Conservation (phyloP, 2,113 vertebrate genomes). For the human (Homo sapiens) region GRCh38 chr3:103370501-103371000, state of each 20-base stretch:
- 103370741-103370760: not conserved
- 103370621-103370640: too few relatives aligned
- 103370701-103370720: too few relatives aligned
- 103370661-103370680: rapidly evolving
- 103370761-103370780: rapidly evolving
- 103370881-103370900: not conserved
- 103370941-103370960: conserved; percentile 75
- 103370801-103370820: not conserved
- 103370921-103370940: conserved; percentile 59
- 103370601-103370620: too few relatives aligned
- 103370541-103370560: too few relatives aligned
- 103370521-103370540: too few relatives aligned
- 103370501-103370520: too few relatives aligned
- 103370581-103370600: too few relatives aligned
- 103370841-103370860: not conserved
- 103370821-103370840: not conserved
- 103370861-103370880: not conserved
- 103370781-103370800: not conserved
- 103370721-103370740: not conserved
- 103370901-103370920: not conserved
- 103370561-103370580: too few relatives aligned
- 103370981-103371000: conserved; percentile 77
- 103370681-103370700: too few relatives aligned
- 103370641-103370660: too few relatives aligned
- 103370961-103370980: conserved; percentile 76